Evolutionary conservation across 2,888 invertebrate genomes (phyloP).

Genomic region (Argynnis bischoffii): DNA sequence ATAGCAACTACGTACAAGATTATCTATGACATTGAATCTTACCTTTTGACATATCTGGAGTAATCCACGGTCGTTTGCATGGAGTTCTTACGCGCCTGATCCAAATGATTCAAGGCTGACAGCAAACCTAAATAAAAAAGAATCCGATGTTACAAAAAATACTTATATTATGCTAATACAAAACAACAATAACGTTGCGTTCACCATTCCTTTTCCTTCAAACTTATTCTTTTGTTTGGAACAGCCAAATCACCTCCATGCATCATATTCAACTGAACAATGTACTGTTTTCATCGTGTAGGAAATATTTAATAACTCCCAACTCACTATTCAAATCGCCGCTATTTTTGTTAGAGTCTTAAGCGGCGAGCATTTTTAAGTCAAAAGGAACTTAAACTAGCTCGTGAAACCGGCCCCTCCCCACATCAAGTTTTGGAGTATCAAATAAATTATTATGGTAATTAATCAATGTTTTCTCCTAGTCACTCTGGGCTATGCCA

Average conservation of each 20-base stretch:
- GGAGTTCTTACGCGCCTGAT: constrained; percentile 79
- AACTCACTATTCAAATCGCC: constrained; percentile 48
- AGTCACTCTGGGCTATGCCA: constrained; percentile 74
- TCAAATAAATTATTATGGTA: constrained; percentile 83
- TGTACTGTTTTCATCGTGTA: constrained; percentile 74
- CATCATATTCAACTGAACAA: constrained; percentile 75
- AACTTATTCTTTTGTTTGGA: constrained; percentile 80
- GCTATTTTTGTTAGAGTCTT: constrained; percentile 56
- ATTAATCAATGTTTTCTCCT: constrained; percentile 82
- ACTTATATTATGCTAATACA: constrained; percentile 67
- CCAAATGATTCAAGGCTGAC: constrained; percentile 77
- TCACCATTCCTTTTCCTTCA: constrained; percentile 71
- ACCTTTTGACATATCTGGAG: constrained; percentile 93
- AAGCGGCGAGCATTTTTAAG: constrained; percentile 56
- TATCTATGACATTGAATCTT: constrained; percentile 35
- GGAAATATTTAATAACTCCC: constrained; percentile 62
- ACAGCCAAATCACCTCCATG: constrained; percentile 76
- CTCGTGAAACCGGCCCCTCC: constrained; percentile 73
- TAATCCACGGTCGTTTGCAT: constrained; percentile 90
- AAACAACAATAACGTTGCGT: constrained; percentile 62
- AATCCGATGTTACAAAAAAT: constrained; percentile 51
- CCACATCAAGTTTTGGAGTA: constrained; percentile 79
- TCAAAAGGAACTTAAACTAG: constrained; percentile 67
- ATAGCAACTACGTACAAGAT: constrained; percentile 7
- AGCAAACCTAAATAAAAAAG: constrained; percentile 70